Conservation (phyloP, 1,140 invertebrate species). For the Drosophila busckii region DNA sequence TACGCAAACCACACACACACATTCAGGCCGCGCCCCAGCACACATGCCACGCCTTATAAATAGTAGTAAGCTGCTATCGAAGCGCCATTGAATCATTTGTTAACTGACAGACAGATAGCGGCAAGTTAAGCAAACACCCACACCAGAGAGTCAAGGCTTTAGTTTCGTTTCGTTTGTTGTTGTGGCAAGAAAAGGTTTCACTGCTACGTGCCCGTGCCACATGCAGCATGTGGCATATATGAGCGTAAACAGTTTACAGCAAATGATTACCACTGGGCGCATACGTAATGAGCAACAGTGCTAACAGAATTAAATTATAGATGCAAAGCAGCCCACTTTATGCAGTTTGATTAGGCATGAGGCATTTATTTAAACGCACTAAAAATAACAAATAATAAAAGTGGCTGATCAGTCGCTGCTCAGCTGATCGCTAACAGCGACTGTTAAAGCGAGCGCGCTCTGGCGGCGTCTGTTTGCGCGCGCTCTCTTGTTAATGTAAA, state of each 20-base stretch:
- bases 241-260: conserved; percentile 74
- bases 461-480: too few species aligned
- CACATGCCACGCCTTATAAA: conserved; percentile 43
- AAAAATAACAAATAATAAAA: too few species aligned
- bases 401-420: too few species aligned
- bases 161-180: conserved; percentile 4
- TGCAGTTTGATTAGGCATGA: too few species aligned
- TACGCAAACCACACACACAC: conserved; percentile 15
- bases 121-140: conserved; percentile 44
- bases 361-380: too few species aligned
- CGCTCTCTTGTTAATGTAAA: too few species aligned
- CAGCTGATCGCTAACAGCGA: too few species aligned
- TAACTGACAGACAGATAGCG: conserved; percentile 50
- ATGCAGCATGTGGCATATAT: conserved; percentile 32
- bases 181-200: conserved; percentile 31
- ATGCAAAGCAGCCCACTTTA: too few species aligned
- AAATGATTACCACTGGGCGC: conserved; percentile 64
- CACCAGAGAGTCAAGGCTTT: conserved; percentile 4
- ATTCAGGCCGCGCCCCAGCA: conserved; percentile 15
- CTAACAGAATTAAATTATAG: too few species aligned
- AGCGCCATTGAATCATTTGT: conserved; percentile 50
- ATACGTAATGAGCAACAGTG: conserved; percentile 68
- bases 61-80: conserved; percentile 44
- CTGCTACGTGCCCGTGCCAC: conserved; percentile 35
- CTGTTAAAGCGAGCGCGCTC: too few species aligned